Base-by-base conservation (phyloP, 2,797 vertebrate genomes). In the Sebastes cheni region DNA sequence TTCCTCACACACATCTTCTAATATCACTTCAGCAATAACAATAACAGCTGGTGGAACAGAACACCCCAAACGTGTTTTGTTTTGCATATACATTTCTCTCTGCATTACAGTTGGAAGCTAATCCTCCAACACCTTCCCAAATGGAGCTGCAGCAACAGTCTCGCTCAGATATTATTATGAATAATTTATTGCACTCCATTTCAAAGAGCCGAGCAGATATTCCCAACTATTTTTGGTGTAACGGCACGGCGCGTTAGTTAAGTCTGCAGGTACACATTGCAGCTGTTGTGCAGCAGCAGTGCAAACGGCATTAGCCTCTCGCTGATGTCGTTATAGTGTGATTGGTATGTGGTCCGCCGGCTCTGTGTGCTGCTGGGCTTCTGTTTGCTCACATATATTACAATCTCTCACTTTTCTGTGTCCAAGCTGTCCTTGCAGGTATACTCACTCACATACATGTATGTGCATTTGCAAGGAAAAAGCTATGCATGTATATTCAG, bases 151-250 rank as follows among this genome's bases (percentile, higher is more conserved):
- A 67, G 83, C 85, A 88, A 89, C 87, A 86, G 75, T 86, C 77
- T 77, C 66, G 77, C 90, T 89, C 86, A 86, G 81, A 92, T 93
- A 92, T 89, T 88, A 91, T 83, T 75, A 92, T 93, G 88, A 94
- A 95, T 95, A 88, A 94, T 95, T 94, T 90, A 94, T 91, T 77
- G 82, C 67, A 70, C 69, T 77, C 84, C 72, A 61, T 94, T 94
- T 94, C 88, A 90, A 93, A 90, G 89, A 92, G 84, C 89, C 30
- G 8, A 65, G 82, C 81, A 82, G 75, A 89, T 90, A 83, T 67
- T 46, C 74, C 77, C 81, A 82, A 91, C 90, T 92, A 92, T 93
- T 92, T 92, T 88, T 83, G 85, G 91, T 85, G 55, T 86, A 77
- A 75, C 16, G 8, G 66, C 77, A 83, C 74, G 69, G n/a, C 67